Percentiles rank a stretch among this genome's conserved stretches.
Evolutionary conservation across 2,113 vertebrate species (phyloP).

Genomic region (Pollachius pollachius): DNA sequence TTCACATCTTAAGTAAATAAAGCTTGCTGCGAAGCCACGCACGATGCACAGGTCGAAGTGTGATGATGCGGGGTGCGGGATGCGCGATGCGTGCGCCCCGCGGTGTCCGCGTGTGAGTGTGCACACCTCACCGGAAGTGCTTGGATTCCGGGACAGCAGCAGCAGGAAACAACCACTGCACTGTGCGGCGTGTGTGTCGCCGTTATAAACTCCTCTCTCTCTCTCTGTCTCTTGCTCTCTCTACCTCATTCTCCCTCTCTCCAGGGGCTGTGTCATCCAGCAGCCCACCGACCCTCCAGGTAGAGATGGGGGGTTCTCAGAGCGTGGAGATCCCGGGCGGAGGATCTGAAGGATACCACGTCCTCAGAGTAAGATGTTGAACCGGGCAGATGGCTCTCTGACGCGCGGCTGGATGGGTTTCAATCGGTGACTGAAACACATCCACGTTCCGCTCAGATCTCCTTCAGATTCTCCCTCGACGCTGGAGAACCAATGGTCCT

Average conservation of each 20-base stretch:
- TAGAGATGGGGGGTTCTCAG: slow-evolving; percentile 82
- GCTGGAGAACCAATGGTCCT: too few relatives aligned
- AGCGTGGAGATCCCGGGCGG: slow-evolving; percentile 90
- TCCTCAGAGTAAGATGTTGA: slow-evolving; percentile 78
- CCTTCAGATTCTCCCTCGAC: too few relatives aligned
- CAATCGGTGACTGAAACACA: neutral
- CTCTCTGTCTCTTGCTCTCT: too few relatives aligned
- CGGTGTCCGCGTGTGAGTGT: too few relatives aligned
- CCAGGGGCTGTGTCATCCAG: too few relatives aligned
- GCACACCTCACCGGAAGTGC: slow-evolving; percentile 50
- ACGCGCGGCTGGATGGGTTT: too few relatives aligned
- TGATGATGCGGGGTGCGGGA: neutral
- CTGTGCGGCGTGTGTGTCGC: neutral
- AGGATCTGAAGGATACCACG: slow-evolving; percentile 90
- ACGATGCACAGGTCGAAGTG: neutral
- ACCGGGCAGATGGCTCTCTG: neutral
- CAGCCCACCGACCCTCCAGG: neutral
- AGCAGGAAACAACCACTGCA: neutral
- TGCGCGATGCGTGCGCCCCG: neutral
- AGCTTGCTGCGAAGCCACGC: too few relatives aligned
- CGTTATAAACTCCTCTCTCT: too few relatives aligned
- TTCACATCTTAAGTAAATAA: too few relatives aligned
- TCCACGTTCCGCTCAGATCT: neutral
- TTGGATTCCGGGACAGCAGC: slow-evolving; percentile 37
- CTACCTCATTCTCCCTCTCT: too few relatives aligned